Percentiles rank a stretch among this genome's conserved stretches.
phyloP scores from a whole-genome alignment of 2,888 invertebrate species.

The Diogma glabrata region DNA sequence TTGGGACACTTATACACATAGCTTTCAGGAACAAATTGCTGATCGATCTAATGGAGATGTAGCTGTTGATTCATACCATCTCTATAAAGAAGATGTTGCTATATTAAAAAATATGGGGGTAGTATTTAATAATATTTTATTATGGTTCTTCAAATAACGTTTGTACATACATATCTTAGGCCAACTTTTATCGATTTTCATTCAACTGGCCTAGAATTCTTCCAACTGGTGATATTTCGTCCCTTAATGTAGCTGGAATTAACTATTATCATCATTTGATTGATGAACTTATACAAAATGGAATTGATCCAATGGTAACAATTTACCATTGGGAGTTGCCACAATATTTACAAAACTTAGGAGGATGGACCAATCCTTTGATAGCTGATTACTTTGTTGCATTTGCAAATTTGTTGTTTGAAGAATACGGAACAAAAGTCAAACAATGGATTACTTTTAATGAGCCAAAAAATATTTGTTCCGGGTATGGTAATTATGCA shows the following conservation, averaged over 20 bases:
- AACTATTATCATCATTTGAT: slow-evolving; percentile 5
- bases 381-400: slow-evolving; percentile 39
- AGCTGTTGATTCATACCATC: slow-evolving; percentile 45
- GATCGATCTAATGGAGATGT: slow-evolving; percentile 40
- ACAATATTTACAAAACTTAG: slow-evolving; percentile 40
- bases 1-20: slow-evolving; percentile 32
- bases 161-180: too few species aligned
- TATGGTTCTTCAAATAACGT: too few species aligned
- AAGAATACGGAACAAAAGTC: slow-evolving; percentile 38
- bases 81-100: slow-evolving; percentile 41
- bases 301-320: slow-evolving; percentile 48
- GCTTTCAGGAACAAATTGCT: slow-evolving; percentile 24
- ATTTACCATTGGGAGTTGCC: slow-evolving; percentile 46
- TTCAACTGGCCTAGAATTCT: slow-evolving; percentile 37
- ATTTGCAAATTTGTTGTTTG: slow-evolving; percentile 37
- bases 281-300: slow-evolving; percentile 20
- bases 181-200: slow-evolving; percentile 23
- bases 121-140: too few species aligned
- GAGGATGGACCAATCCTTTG: slow-evolving; percentile 39
- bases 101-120: slow-evolving; percentile 39
- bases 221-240: slow-evolving; percentile 42
- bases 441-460: slow-evolving; percentile 49
- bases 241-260: slow-evolving; percentile 24
- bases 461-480: slow-evolving; percentile 39
- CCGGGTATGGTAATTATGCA: slow-evolving; percentile 37